Base-by-base conservation (phyloP, 2,888 invertebrate genomes). In the Pristionchus mayeri region DNA sequence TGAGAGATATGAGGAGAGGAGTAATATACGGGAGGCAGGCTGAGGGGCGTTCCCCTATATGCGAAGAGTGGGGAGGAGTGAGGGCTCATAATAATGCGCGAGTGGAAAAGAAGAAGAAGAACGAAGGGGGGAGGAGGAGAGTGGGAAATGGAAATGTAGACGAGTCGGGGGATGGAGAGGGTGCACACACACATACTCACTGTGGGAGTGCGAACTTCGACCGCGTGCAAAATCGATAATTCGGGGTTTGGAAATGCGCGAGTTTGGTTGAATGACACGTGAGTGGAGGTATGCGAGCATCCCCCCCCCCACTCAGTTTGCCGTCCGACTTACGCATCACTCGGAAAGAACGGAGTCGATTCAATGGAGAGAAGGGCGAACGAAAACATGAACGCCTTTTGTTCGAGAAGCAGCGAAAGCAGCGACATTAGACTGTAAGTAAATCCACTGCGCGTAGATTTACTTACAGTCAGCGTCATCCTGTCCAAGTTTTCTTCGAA, bases 101-200 rank as follows among this genome's bases (percentile, higher is more conserved):
- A 54, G 30, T 30, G 34, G 78, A 75, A 75, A 84, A 27, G 52
- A 75, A 84, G 78, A 57, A 24, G 84, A 71, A 40, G 85, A 44
- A 34, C 78, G 67, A 80, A 24, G 71, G 84, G 76, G 84, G 40
- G 76, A 37, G 63, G 67, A 67, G 57, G 79, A 21, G 27, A 50
- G 44, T 84, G 67, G 2, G 80, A n/a, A 83, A 75, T 13, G 81
- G 76, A 76, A 76, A 63, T 40, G 40, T 60, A 54, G 24, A 81
- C 7, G 54, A n/a, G 18, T 18, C 30, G 40, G 54, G 57, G 57
- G 80, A 44, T 37, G 34, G 54, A 57, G 48, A 78, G 76, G 30
- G 76, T 50, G 27, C 50, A 50, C 30, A 78, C 50, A 7, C 24
- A 48, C n/a, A 71, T 21, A 40, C 76, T 4, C 75, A 44, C 44